Percentiles rank a stretch among this genome's conserved stretches.
Conservation (phyloP, 2,797 vertebrate genomes). For the Myioborus miniatus region DNA sequence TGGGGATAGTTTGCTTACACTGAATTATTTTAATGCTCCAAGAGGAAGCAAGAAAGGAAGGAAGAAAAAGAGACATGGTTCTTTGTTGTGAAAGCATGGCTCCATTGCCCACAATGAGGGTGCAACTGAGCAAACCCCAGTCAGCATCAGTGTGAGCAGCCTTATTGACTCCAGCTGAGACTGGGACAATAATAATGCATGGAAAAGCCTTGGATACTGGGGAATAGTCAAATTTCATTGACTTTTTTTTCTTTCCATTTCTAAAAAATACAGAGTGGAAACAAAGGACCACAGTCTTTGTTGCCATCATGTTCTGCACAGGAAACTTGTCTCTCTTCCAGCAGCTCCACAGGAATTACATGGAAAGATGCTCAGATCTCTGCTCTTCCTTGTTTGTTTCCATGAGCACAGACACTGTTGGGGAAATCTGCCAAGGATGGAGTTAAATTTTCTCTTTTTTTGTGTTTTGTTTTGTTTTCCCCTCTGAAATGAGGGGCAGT, state of each 20-base stretch:
- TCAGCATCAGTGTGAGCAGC: background rate
- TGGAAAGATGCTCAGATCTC: constrained; percentile 4
- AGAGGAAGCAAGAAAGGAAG: constrained; percentile 31
- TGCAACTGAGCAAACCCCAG: constrained; percentile 29
- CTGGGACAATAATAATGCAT: constrained; percentile 15
- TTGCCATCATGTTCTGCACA: background rate
- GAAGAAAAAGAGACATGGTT: constrained; percentile 1
- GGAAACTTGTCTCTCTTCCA: constrained; percentile 29
- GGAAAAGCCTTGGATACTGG: background rate
- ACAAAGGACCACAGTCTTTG: background rate
- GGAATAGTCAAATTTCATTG: background rate
- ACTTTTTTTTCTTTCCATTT: constrained; percentile 11
- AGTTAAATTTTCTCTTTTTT: background rate
- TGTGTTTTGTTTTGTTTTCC: background rate
- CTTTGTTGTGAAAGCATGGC: background rate
- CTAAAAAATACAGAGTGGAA: background rate
- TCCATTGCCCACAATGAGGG: constrained; percentile 27
- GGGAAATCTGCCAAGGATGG: background rate
- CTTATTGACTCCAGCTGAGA: constrained; percentile 13
- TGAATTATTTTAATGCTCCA: constrained; percentile 19
- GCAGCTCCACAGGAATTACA: constrained; percentile 25
- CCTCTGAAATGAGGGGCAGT: background rate
- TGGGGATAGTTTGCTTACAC: constrained; percentile 21
- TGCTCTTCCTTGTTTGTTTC: constrained; percentile 1
- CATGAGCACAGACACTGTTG: background rate